A percentile compares a stretch with the other conserved stretches of the same genome.
Evolutionary conservation across 2,113 vertebrate genomes (phyloP).

Genomic region (Oreochromis tanganicae): DNA sequence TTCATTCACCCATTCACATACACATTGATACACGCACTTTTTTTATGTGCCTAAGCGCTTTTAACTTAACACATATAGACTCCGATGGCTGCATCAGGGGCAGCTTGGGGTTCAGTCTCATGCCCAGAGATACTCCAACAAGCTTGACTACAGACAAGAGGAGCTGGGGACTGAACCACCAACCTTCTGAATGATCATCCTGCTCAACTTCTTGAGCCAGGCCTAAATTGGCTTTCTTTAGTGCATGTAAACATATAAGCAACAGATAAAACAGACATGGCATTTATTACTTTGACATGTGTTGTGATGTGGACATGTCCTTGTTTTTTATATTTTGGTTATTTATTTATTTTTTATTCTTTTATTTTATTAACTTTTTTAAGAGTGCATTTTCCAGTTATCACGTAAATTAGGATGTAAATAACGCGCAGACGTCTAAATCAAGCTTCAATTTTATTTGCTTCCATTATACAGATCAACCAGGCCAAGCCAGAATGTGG

Average conservation of each 20-base stretch:
- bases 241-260: background rate
- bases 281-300: background rate
- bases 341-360: background rate
- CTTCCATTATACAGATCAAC: constrained; percentile 79
- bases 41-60: background rate
- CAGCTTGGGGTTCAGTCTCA: background rate
- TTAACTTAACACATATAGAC: background rate
- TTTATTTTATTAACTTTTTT: background rate
- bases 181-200: background rate
- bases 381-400: background rate
- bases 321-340: background rate
- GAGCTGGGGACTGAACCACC: background rate
- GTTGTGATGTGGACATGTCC: background rate
- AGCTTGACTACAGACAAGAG: background rate
- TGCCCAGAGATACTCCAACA: background rate
- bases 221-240: background rate
- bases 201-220: background rate
- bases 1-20: background rate
- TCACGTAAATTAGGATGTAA: background rate
- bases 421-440: background rate
- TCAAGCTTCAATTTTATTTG: background rate
- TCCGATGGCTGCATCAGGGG: background rate
- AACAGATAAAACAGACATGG: background rate
- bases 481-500: constrained; percentile 96
- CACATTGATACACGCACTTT: background rate